A percentile compares a stretch with the other conserved stretches of the same genome.
Evolutionary conservation across 2,797 vertebrate species (phyloP).

Genomic region (Neolamprologus multifasciatus): DNA sequence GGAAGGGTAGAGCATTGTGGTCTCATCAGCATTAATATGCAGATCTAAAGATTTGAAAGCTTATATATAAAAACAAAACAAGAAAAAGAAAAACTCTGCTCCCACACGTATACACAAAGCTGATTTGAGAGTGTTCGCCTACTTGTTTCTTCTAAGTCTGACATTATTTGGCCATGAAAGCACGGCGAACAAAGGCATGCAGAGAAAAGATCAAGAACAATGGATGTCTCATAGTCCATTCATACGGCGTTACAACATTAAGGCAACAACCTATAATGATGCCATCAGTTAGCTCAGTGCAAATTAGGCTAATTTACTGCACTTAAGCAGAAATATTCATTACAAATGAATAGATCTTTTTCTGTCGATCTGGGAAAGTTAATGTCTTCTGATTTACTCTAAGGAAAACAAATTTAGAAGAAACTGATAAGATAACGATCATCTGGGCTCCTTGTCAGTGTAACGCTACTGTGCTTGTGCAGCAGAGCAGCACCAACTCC

Average conservation of each 20-base stretch:
- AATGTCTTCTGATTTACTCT: background rate
- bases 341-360: background rate
- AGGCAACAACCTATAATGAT: background rate
- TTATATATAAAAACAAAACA: background rate
- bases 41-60: background rate
- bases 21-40: background rate
- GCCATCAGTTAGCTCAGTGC: background rate
- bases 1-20: background rate
- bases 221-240: background rate
- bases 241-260: background rate
- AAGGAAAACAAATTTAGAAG: background rate
- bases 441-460: background rate
- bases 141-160: constrained; percentile 12
- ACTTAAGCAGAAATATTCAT: background rate
- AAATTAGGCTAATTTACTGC: background rate
- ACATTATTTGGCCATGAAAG: background rate
- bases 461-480: background rate
- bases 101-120: background rate
- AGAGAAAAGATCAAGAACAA: background rate
- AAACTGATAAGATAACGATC: background rate
- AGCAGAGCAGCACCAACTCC: background rate
- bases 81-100: background rate
- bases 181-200: background rate
- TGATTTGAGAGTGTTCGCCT: background rate
- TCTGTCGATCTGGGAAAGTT: background rate